These are phyloP conservation scores for Pristionchus entomophagus DNA, from an alignment of 2,888 invertebrate genomes.

Conservation along the genomic window DNA sequence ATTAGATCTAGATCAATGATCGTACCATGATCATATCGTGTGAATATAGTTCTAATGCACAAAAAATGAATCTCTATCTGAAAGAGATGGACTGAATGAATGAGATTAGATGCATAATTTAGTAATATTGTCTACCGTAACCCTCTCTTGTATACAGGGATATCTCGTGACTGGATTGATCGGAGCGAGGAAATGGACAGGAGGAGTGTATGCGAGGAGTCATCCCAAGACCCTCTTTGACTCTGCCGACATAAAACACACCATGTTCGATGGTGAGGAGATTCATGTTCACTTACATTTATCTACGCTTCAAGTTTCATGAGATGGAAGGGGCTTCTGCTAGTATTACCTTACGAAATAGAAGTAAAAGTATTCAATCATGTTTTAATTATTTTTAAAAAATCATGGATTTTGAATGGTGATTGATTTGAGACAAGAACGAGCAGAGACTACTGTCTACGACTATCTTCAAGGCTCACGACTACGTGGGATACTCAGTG, in stretches of 20 bases:
- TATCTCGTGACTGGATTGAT: constrained; percentile 71
- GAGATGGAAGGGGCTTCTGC: no score
- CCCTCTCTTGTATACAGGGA: constrained; percentile 49
- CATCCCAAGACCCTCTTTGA: constrained; percentile 25
- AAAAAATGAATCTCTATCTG: no score
- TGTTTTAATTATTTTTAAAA: not conserved
- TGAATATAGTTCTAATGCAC: no score
- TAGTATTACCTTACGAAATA: not conserved
- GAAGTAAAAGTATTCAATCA: not conserved
- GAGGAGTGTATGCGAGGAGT: constrained; percentile 69
- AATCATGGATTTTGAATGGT: not conserved
- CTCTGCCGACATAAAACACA: constrained; percentile 39
- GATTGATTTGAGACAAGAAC: constrained; percentile 25
- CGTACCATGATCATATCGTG: no score
- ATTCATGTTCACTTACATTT: not conserved
- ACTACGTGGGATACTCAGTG: constrained; percentile 75
- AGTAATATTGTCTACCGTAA: not conserved
- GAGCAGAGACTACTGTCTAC: constrained; percentile 29
- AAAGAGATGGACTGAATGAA: not conserved
- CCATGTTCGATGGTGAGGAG: constrained; percentile 42
- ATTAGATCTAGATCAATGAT: no score
- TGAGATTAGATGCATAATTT: no score
- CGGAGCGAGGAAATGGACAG: constrained; percentile 74
- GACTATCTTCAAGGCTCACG: constrained; percentile 66
- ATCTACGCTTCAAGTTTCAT: no score